Percentiles rank a stretch among this genome's conserved stretches.
Conservation (phyloP, 2,113 vertebrate species). For the Clarias macrocephalus region DNA sequence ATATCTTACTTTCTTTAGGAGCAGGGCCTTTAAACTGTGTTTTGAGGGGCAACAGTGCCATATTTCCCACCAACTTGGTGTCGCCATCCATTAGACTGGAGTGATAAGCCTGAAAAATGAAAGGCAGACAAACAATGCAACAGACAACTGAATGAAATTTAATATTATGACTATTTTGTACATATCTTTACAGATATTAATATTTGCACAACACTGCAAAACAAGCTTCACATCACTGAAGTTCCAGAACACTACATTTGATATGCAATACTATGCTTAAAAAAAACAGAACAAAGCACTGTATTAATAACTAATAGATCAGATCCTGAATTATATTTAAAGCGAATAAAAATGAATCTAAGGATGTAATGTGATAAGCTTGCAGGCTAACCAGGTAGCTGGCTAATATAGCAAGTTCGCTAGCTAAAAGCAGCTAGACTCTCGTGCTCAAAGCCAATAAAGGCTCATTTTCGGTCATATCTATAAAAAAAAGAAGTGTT, state of each 20-base stretch:
- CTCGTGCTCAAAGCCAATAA: background rate
- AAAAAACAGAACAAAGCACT: no score
- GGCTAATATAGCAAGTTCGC: background rate
- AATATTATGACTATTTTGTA: background rate
- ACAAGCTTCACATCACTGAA: background rate
- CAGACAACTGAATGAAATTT: background rate
- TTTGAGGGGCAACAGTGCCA: slow-evolving; percentile 90
- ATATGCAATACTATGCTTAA: background rate
- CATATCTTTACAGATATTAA: background rate
- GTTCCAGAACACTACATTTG: background rate
- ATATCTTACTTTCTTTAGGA: slow-evolving; percentile 86
- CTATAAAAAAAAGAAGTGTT: background rate
- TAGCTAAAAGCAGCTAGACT: background rate
- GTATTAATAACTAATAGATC: background rate
- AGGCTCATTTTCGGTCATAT: background rate
- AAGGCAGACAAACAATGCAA: background rate
- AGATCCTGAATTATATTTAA: background rate
- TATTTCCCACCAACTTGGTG: slow-evolving; percentile 90
- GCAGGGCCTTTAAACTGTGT: slow-evolving; percentile 98
- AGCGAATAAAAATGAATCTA: no score
- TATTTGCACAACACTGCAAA: background rate
- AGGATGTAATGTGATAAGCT: background rate
- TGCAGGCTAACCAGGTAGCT: background rate
- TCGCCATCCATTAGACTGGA: slow-evolving; percentile 86
- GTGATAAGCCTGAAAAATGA: slow-evolving; percentile 85